These are phyloP conservation scores for Lophotis ruficrista DNA, from an alignment of 2,113 vertebrate genomes.

Conservation along the genomic window DNA sequence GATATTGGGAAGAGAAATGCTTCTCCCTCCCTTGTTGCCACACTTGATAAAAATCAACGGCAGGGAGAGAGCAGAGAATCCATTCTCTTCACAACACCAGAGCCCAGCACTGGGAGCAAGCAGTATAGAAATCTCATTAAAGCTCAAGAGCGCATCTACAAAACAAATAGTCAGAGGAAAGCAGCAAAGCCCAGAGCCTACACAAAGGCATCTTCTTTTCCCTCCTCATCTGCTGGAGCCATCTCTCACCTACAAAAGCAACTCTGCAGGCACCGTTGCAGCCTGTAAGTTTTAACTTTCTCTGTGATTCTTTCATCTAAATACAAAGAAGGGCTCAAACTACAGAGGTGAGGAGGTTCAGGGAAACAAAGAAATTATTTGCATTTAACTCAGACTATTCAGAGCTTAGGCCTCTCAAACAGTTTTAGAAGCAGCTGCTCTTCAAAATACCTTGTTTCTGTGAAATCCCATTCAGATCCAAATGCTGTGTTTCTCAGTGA, in stretches of 20 bases:
- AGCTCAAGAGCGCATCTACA: background rate
- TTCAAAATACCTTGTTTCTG: background rate
- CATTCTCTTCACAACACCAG: background rate
- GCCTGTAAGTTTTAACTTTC: conserved; percentile 32
- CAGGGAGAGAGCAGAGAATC: background rate
- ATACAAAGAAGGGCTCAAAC: background rate
- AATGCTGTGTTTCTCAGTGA: background rate
- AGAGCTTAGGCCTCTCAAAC: background rate
- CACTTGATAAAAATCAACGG: conserved; percentile 9
- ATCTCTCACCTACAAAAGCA: conserved; percentile 49
- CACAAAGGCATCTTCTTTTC: conserved; percentile 42
- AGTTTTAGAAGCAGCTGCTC: background rate
- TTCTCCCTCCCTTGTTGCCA: background rate
- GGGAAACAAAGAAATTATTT: conserved; percentile 35
- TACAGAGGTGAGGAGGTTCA: conserved; percentile 20
- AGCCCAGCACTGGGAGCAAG: background rate
- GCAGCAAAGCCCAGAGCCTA: background rate
- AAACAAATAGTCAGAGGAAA: background rate
- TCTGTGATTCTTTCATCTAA: conserved; percentile 5
- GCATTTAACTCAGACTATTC: background rate
- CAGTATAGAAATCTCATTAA: background rate
- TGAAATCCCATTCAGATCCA: background rate
- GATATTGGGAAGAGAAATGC: background rate
- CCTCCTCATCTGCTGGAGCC: conserved; percentile 29
- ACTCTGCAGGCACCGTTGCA: background rate